A percentile compares a stretch with the other conserved stretches of the same genome.
These are phyloP conservation scores for Ctenodactylus gundi DNA, from an alignment of 2,113 vertebrate genomes.

Conservation along the genomic window DNA sequence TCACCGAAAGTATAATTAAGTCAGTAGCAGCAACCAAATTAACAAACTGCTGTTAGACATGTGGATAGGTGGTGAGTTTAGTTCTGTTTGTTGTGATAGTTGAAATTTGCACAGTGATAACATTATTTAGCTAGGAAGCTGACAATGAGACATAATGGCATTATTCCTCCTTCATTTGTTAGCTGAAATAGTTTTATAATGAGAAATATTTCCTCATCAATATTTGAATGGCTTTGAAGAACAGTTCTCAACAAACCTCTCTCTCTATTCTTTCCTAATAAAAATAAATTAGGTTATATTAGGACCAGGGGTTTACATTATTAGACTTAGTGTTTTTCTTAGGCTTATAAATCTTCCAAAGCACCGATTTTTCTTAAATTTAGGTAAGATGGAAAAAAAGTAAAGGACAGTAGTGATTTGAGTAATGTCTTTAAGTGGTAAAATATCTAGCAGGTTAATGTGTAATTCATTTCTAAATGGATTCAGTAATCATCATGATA, in stretches of 20 bases:
- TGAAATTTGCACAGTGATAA: background rate
- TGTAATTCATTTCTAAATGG: slow-evolving; percentile 22
- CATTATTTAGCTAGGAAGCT: background rate
- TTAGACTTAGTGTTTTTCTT: background rate
- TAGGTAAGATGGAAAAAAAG: background rate
- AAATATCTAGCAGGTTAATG: background rate
- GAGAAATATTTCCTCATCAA: background rate
- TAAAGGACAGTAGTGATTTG: background rate
- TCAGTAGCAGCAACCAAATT: background rate
- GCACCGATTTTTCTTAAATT: background rate
- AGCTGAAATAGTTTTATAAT: background rate
- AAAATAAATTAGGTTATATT: background rate
- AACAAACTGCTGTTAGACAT: background rate
- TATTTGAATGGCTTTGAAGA: background rate
- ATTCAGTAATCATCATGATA: background rate
- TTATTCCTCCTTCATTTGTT: background rate
- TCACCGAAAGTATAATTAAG: background rate
- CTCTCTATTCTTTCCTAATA: background rate
- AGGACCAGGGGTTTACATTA: background rate
- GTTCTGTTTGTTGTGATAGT: background rate
- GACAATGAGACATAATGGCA: background rate
- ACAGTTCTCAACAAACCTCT: background rate
- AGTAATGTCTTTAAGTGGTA: background rate
- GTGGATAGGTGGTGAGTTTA: background rate
- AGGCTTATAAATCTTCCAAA: background rate